Evolutionary conservation across 2,113 vertebrate genomes (phyloP), one percentile per base, ranked within the genome.

Genomic region (Apodemus speciosus): DNA sequence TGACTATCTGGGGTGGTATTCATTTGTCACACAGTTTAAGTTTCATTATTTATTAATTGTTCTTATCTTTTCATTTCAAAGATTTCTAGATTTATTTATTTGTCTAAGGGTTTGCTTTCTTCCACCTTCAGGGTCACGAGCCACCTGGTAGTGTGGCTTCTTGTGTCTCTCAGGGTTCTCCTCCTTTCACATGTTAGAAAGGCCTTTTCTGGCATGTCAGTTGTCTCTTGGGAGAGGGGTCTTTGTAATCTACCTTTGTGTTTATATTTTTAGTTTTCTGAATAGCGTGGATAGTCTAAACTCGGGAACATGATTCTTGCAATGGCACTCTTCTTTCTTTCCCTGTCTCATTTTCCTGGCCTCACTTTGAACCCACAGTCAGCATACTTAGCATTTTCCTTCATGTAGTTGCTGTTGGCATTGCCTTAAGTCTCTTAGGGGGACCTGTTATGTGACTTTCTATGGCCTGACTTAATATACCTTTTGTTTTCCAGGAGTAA

Each of bases 91-190:
- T 95, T 87, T 96, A 96, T 95, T 87, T 96, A 94, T 98, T 30
- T 56, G 25, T 79, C 40, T 51, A 66, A 97, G 97, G 95, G 94
- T 91, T 96, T 97, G 96, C 92, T 93, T 94, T 97, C 79, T 86
- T 91, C 91, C 95, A 92, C 97, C 97, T 96, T 96, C 90, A 98
- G 68, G 88, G 94, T 97, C 91, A 96, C 97, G 98, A 98, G 97
- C 97, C 97, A 95, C 96, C 97, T 97, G 95, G 73, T 91, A 97
- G 95, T 88, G 73, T 94, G 64, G 69, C 77, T 56, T 97, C 89
- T 96, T 49, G 2, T 90, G 25, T 97, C 93, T 97, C 94, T 97
- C 49, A n/a, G 3, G 30, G 46, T 58, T 38, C 6, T 20, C 10
- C 11, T 64, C 20, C 3, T 85, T 88, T 66, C 2, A 11, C 23